Conservation (phyloP, 2,113 vertebrate genomes). For the Elachura formosa region DNA sequence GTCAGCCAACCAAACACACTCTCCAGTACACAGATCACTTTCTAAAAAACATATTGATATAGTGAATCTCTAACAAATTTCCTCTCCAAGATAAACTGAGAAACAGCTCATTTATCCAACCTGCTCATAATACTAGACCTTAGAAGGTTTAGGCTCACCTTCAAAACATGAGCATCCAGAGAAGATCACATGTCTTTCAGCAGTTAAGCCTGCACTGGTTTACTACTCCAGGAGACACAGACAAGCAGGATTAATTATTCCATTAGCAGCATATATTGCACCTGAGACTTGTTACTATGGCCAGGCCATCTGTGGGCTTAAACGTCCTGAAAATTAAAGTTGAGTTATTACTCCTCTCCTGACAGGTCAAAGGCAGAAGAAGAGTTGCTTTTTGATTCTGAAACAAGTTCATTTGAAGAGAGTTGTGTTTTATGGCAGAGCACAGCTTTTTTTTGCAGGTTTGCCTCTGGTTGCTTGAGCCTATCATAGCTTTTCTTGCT, state of each 20-base stretch:
- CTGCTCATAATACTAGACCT: neutral
- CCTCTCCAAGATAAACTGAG: neutral
- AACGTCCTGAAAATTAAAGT: neutral
- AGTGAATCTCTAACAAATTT: neutral
- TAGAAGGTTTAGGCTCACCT: neutral
- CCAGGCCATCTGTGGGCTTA: neutral
- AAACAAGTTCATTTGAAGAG: neutral
- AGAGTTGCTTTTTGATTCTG: neutral
- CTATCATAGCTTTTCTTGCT: neutral
- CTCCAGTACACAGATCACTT: neutral
- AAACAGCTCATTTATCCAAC: neutral
- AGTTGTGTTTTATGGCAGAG: neutral
- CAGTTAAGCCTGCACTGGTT: neutral
- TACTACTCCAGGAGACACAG: neutral
- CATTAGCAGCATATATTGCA: neutral
- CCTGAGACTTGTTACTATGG: neutral
- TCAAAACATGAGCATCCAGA: neutral
- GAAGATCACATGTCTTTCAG: neutral
- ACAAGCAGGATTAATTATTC: neutral
- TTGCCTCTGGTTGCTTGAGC: neutral
- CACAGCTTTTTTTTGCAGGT: neutral
- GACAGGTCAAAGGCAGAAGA: neutral
- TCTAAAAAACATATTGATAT: neutral
- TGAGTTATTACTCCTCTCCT: neutral
- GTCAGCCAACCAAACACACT: neutral